Percentiles rank a stretch among this genome's conserved stretches.
Evolutionary conservation across 2,888 invertebrate genomes (phyloP).

Genomic region (Macaria notata): DNA sequence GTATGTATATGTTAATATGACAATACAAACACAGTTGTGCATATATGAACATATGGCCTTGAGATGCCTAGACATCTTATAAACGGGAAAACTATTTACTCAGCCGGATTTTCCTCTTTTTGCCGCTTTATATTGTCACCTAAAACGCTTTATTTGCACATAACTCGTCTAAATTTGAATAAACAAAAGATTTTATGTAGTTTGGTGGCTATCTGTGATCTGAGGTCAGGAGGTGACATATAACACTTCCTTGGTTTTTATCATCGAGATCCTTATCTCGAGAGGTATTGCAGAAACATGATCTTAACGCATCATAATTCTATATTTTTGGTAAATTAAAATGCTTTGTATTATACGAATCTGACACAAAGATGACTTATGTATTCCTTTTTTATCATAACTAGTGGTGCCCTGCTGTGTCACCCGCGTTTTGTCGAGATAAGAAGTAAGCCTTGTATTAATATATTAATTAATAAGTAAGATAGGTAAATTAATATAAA

Average conservation of each 20-base stretch:
- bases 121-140: conserved; percentile 4
- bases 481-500: too few species aligned
- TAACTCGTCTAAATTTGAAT: conserved; percentile 4
- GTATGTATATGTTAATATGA: conserved; percentile 5
- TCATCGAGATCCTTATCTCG: conserved; percentile 9
- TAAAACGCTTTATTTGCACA: neutral
- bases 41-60: conserved; percentile 15
- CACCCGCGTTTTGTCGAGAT: too few species aligned
- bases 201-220: conserved; percentile 2
- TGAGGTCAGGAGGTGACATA: conserved; percentile 2
- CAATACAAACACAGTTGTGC: conserved; percentile 9
- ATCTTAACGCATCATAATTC: neutral
- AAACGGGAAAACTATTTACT: conserved; percentile 19
- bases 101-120: conserved; percentile 22
- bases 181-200: conserved; percentile 3
- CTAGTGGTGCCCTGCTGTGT: too few species aligned
- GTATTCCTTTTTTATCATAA: too few species aligned
- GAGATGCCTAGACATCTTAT: conserved; percentile 13
- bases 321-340: neutral
- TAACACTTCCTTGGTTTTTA: conserved; percentile 12
- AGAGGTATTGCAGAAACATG: conserved; percentile 8
- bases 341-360: neutral
- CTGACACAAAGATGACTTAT: too few species aligned
- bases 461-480: too few species aligned
- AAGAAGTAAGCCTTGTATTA: too few species aligned